These are phyloP conservation scores for Phallusia fumigata DNA, from an alignment of 23 tunicate species.

Conservation along the genomic window DNA sequence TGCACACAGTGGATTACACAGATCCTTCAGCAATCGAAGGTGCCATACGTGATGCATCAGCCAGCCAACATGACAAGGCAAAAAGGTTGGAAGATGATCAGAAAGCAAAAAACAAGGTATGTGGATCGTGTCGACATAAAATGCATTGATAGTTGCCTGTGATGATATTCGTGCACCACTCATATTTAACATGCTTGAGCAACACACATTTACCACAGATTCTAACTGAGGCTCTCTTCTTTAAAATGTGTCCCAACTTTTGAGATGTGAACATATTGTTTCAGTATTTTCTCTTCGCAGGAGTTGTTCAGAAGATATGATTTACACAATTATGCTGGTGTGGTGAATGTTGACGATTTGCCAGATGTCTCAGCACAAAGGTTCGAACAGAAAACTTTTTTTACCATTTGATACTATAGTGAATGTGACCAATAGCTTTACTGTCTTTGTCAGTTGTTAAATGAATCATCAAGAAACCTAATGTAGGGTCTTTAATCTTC, in stretches of 20 bases:
- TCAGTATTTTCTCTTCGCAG: slow-evolving; percentile 13
- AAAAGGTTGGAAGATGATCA: slow-evolving; percentile 43
- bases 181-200: not conserved
- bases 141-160: slow-evolving; percentile 13
- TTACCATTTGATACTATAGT: too few relatives aligned
- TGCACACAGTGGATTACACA: slow-evolving; percentile 74
- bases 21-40: slow-evolving; percentile 75
- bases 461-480: too few relatives aligned
- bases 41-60: slow-evolving; percentile 59
- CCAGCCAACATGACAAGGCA: slow-evolving; percentile 20
- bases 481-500: too few relatives aligned
- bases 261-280: too few relatives aligned
- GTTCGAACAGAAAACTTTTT: slow-evolving; percentile 40
- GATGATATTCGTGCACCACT: slow-evolving; percentile 58
- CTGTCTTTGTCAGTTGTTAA: too few relatives aligned
- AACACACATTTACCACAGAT: slow-evolving; percentile 44
- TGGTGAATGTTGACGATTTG: slow-evolving; percentile 85
- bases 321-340: slow-evolving; percentile 87
- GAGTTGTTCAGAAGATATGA: slow-evolving; percentile 73
- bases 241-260: too few relatives aligned
- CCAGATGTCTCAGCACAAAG: slow-evolving; percentile 63
- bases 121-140: too few relatives aligned
- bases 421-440: too few relatives aligned
- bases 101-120: slow-evolving; percentile 65
- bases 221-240: not conserved